A percentile compares a stretch with the other conserved stretches of the same genome.
Evolutionary conservation across 1,140 invertebrate genomes (phyloP).

Genomic region (Nomia melanderi): DNA sequence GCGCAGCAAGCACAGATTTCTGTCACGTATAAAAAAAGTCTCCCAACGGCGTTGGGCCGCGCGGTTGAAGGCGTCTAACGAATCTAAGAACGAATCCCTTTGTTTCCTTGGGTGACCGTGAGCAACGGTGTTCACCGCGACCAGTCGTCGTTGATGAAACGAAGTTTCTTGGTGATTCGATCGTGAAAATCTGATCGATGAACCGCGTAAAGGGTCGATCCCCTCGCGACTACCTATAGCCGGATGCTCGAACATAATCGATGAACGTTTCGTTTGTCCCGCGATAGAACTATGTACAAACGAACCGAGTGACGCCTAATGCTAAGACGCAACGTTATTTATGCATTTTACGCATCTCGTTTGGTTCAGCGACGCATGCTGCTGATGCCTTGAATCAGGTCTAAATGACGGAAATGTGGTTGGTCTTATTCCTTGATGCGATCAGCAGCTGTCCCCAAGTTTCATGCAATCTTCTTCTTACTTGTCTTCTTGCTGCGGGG

Average conservation of each 20-base stretch:
- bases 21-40: slow-evolving; percentile 37
- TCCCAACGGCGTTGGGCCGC: slow-evolving; percentile 1
- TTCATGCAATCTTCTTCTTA: slow-evolving; percentile 80
- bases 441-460: slow-evolving; percentile 62
- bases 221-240: neutral
- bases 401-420: slow-evolving; percentile 33
- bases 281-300: slow-evolving; percentile 21
- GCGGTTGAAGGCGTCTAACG: slow-evolving; percentile 1
- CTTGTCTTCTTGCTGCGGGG: slow-evolving; percentile 82
- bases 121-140: slow-evolving; percentile 43
- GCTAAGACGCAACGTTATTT: slow-evolving; percentile 36
- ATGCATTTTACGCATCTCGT: slow-evolving; percentile 9
- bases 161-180: neutral
- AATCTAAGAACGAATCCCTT: slow-evolving; percentile 9
- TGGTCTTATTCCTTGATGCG: slow-evolving; percentile 71
- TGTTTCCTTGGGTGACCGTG: slow-evolving; percentile 43
- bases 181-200: neutral
- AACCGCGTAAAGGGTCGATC: neutral
- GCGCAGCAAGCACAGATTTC: slow-evolving; percentile 40
- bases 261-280: slow-evolving; percentile 14
- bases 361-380: slow-evolving; percentile 19
- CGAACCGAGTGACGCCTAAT: neutral
- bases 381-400: slow-evolving; percentile 51
- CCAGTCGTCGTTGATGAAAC: neutral
- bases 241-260: neutral